Conservation (phyloP, 2,797 vertebrate genomes). For the Leuciscus waleckii region DNA sequence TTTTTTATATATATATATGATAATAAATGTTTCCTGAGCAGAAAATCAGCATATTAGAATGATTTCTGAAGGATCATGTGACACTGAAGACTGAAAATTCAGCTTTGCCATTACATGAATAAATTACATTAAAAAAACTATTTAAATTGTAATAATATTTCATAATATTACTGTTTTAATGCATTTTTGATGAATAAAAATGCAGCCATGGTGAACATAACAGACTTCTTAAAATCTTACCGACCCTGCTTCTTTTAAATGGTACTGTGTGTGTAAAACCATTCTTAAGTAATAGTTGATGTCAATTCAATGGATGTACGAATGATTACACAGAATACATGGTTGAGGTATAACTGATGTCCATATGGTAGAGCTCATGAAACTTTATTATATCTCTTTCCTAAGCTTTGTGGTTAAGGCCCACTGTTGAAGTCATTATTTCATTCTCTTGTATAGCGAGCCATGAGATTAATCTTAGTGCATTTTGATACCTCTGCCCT, state of each 20-base stretch:
- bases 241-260: neutral
- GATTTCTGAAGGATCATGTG: neutral
- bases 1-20: neutral
- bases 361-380: slow-evolving; percentile 6
- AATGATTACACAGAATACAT: neutral
- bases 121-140: neutral
- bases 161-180: neutral
- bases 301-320: neutral
- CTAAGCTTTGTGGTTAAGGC: slow-evolving; percentile 8
- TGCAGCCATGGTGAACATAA: neutral
- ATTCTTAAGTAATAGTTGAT: neutral
- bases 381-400: neutral
- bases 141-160: neutral
- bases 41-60: neutral
- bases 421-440: slow-evolving; percentile 28
- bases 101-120: neutral
- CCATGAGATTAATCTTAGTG: neutral
- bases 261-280: neutral
- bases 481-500: neutral
- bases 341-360: neutral
- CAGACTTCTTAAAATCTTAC: neutral
- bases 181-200: neutral
- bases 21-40: neutral
- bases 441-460: neutral
- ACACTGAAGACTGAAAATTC: neutral